phyloP scores from a whole-genome alignment of 2,888 invertebrate species.

The Aquatica leii region DNA sequence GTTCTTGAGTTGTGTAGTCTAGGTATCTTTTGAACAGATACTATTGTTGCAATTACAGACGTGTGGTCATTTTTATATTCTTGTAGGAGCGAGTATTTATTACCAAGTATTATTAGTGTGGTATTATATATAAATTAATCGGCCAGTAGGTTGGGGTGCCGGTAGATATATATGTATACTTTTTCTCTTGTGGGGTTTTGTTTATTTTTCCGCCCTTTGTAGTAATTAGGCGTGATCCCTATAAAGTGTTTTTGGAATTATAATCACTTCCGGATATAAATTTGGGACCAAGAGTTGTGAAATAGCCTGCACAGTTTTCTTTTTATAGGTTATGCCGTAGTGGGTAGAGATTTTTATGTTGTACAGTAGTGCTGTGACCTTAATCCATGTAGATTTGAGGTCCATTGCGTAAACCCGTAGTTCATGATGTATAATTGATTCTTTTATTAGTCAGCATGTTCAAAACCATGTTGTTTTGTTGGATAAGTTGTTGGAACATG shows the following conservation, averaged over 20 bases:
- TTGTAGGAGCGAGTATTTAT: too few relatives aligned
- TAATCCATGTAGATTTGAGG: too few relatives aligned
- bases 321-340: not conserved
- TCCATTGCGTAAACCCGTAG: not conserved
- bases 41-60: too few relatives aligned
- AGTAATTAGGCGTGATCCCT: not conserved
- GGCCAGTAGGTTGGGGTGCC: not conserved
- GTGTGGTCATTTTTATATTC: too few relatives aligned
- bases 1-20: too few relatives aligned
- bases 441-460: conserved; percentile 2
- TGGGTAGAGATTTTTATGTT: not conserved
- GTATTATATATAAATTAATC: not conserved
- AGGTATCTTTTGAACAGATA: too few relatives aligned
- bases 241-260: not conserved
- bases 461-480: conserved; percentile 24
- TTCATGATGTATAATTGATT: not conserved
- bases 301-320: not conserved
- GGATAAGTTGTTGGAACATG: conserved; percentile 19
- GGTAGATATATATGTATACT: not conserved
- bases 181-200: not conserved
- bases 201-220: not conserved
- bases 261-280: conserved; percentile 1
- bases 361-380: too few relatives aligned
- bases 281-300: not conserved
- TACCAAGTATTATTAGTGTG: not conserved